These are phyloP conservation scores for Amazona ochrocephala DNA, from an alignment of 2,797 vertebrate species.

Conservation along the genomic window DNA sequence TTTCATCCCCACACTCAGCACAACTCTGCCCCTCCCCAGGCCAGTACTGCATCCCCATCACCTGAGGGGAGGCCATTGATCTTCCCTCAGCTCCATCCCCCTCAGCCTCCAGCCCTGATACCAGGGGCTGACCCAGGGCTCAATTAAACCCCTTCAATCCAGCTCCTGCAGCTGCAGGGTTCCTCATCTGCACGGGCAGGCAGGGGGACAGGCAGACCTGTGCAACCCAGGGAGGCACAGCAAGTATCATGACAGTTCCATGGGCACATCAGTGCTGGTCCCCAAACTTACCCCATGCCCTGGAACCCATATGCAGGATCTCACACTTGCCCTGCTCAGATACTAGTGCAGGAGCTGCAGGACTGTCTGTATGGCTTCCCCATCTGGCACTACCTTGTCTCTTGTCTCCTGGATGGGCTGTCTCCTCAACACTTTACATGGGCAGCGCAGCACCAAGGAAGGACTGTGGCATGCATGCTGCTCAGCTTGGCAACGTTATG, in stretches of 20 bases:
- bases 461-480: background rate
- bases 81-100: background rate
- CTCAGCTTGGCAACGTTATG: background rate
- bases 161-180: background rate
- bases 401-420: background rate
- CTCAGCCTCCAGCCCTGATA: background rate
- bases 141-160: background rate
- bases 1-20: background rate
- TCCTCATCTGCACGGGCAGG: background rate
- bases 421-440: background rate
- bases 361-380: no score
- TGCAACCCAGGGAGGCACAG: background rate
- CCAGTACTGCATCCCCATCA: background rate
- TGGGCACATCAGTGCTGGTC: background rate
- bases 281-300: accelerated
- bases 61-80: accelerated
- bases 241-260: background rate
- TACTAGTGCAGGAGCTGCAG: background rate
- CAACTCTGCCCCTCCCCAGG: background rate
- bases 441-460: background rate
- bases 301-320: background rate
- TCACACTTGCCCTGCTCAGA: background rate
- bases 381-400: background rate
- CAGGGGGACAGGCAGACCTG: background rate
- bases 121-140: background rate